Base-by-base conservation (phyloP, 2,888 invertebrate species). In the Thecocarcelia acutangulata region DNA sequence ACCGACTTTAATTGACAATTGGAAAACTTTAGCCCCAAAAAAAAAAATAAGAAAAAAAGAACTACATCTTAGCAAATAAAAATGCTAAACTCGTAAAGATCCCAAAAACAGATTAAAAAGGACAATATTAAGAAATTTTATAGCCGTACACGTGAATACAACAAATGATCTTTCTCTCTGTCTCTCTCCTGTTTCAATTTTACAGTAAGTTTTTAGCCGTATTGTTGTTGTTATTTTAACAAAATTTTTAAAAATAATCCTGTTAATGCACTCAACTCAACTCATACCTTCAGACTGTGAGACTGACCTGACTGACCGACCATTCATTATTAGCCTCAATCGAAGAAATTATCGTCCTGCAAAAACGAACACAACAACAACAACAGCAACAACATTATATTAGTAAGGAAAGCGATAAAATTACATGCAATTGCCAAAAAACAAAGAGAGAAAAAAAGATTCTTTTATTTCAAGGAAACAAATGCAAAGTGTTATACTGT, bases 121-220 rank as follows among this genome's bases (percentile, higher is more conserved):
- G 73, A 81, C 81, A 81, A 69, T 81, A 64, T 73, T 73, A 63
- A 56, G 42, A 76, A 72, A 68, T 68, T 68, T 81, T 81, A 81
- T 63, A 63, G 50, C 61, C 46, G 24, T 50, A 37, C 17, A 3
- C 11, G 13, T 1, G 15, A 17, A 33, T 52, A 33, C 12, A 33
- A 44, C 44, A 17, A 48, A 50, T 46, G 63, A 77, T 70, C 66
- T 63, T 37, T 54, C 40, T 13, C 37, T 42, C 8, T 11, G 15
- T 17, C 42, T 24, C 21, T 15, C 11, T 28, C 19, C 17, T 33
- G 6, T 24, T 24, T 24, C n/a, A 15, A 33, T 33, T 33, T n/a
- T 52, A 52, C 24, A n/a, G n/a, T 37, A 37, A 33, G 17, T 6
- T 33, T 33, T 33, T 33, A 33, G 33, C 33, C 9, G 33, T 33